Evolutionary conservation across 1,140 invertebrate species (phyloP).

Genomic region (Probaryconus sp.): DNA sequence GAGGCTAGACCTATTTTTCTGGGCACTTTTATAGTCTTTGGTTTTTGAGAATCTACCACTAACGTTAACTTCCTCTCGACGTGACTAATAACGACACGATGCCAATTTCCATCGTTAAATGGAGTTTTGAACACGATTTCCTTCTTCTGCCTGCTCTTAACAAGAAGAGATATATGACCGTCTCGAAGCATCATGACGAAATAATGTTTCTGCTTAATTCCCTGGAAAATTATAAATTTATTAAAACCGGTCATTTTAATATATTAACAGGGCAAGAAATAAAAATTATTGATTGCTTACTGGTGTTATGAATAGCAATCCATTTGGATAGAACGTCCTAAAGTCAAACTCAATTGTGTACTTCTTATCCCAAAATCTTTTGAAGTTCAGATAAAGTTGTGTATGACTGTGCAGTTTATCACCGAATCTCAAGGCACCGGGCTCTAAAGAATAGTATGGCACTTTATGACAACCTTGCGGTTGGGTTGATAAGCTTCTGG

Average conservation of each 20-base stretch:
- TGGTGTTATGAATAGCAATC: slow-evolving; percentile 86
- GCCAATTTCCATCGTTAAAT: slow-evolving; percentile 91
- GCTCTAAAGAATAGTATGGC: slow-evolving; percentile 86
- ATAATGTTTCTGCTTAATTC: slow-evolving; percentile 84
- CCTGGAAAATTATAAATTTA: slow-evolving; percentile 78
- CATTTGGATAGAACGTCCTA: slow-evolving; percentile 90
- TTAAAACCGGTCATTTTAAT: background rate
- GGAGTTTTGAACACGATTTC: slow-evolving; percentile 81
- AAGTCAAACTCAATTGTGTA: slow-evolving; percentile 90
- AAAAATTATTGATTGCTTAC: too few species aligned
- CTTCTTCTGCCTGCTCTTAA: slow-evolving; percentile 83
- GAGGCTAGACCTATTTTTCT: slow-evolving; percentile 83
- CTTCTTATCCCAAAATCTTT: slow-evolving; percentile 83
- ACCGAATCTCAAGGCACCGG: slow-evolving; percentile 91
- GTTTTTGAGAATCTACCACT: slow-evolving; percentile 83
- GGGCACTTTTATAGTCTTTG: slow-evolving; percentile 82
- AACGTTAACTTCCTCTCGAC: slow-evolving; percentile 82
- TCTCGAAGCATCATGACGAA: slow-evolving; percentile 85
- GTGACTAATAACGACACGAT: slow-evolving; percentile 83
- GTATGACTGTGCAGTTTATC: slow-evolving; percentile 88
- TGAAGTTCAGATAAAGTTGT: slow-evolving; percentile 81
- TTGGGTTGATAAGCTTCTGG: slow-evolving; percentile 74
- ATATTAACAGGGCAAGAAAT: too few species aligned
- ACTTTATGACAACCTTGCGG: slow-evolving; percentile 81
- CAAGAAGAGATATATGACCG: slow-evolving; percentile 83